Evolutionary conservation across 2,888 invertebrate genomes (phyloP), one percentile per base, ranked within the genome.

Genomic region (Thecocarcelia acutangulata): DNA sequence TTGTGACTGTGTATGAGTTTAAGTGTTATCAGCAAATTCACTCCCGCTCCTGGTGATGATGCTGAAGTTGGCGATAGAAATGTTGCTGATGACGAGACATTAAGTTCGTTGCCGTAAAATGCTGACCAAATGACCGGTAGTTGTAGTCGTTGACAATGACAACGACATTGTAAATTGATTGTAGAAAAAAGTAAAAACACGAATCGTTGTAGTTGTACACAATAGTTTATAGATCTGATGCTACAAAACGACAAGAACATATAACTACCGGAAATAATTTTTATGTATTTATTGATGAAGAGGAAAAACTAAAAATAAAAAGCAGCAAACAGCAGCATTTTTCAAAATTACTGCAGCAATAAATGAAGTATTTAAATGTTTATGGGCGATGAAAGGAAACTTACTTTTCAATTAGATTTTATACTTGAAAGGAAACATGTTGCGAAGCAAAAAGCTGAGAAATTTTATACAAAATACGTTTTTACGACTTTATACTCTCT

Each of bases 61-160:
- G 44, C 1, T 72, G 58, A 15, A 21, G 21, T 24, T 73, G 50
- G 33, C 33, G 33, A 33, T 33, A 33, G 33, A 33, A 33, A 33
- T 64, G 56, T 24, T 64, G 21, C 19, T 52, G 63, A 33, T 64
- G 46, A 56, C 11, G 46, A 33, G 33, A 64, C 64, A 17, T 56
- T 64, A 64, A 56, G 46, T 63, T 74, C 17, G 44, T 52, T 52
- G 50, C 44, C 72, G 17, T 78, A 66, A 73, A 73, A 68, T 72
- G 54, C 82, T 78, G 78, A 75, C 78, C 78, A 78, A 82, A 82
- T 82, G 82, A 82, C 82, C 77, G 78, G 82, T 82, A 75, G 82
- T 82, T 66, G 66, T 28, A 46, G 64, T 78, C 63, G 56, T 46
- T 72, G 17, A 76, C 61, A 69, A 76, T 61, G 52, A 24, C 59